Conservation (phyloP, 2,113 vertebrate species). For the Saimiri boliviensis region DNA sequence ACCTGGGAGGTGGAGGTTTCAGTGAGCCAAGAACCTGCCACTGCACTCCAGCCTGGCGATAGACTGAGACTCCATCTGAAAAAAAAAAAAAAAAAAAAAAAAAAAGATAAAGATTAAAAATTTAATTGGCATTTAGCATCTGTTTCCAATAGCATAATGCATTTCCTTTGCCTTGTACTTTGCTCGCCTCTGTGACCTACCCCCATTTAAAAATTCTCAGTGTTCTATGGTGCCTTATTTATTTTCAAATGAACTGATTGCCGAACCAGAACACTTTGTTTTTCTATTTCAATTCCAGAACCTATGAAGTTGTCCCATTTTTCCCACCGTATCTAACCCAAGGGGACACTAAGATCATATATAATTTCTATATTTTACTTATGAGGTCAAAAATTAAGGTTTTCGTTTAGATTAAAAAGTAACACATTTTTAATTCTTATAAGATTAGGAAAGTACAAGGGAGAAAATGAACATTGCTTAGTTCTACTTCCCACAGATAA, state of each 20-base stretch:
- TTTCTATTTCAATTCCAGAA: not conserved
- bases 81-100: no score
- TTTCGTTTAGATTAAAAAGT: conserved; percentile 10
- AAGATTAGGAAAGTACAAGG: not conserved
- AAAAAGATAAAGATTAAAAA: not conserved
- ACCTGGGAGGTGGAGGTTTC: no score
- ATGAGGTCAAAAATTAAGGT: not conserved
- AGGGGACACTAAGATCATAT: not conserved
- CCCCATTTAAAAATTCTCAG: not conserved
- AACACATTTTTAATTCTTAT: not conserved
- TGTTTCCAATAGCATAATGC: not conserved
- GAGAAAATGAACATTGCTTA: not conserved
- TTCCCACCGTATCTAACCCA: not conserved
- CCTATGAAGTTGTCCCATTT: not conserved
- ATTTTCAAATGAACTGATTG: not conserved
- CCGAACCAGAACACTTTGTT: not conserved
- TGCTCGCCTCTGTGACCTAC: not conserved
- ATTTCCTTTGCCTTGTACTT: not conserved
- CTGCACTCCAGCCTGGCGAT: no score
- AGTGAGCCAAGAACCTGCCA: no score
- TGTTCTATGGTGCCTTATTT: not conserved
- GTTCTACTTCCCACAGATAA: not conserved
- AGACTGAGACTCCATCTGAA: no score
- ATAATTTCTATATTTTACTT: not conserved
- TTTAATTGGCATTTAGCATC: not conserved